Evolutionary conservation across 2,888 invertebrate species (phyloP).

Genomic region (Himalopsyche anomala): DNA sequence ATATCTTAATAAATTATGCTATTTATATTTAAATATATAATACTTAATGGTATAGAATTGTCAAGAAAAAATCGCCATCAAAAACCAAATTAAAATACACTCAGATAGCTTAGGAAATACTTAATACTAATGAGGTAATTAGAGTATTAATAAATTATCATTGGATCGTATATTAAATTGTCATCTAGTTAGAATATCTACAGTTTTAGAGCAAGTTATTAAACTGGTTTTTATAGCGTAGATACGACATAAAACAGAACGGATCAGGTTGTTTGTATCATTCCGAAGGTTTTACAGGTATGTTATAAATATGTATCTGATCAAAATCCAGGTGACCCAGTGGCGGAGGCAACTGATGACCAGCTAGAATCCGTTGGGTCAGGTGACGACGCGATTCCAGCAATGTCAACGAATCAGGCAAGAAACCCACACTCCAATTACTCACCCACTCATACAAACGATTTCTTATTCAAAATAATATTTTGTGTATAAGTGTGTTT

Average conservation of each 20-base stretch:
- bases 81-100: too few relatives aligned
- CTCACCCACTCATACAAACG: neutral
- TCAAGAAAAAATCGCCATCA: too few relatives aligned
- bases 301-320: neutral
- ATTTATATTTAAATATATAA: too few relatives aligned
- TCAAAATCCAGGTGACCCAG: conserved; percentile 48
- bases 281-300: neutral
- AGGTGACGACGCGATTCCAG: conserved; percentile 72
- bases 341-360: conserved; percentile 67
- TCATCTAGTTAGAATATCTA: neutral
- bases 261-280: neutral
- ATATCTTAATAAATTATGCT: too few relatives aligned
- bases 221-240: neutral
- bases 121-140: too few relatives aligned
- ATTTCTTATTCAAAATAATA: neutral
- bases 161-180: neutral
- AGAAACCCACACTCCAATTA: conserved; percentile 41
- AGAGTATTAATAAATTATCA: too few relatives aligned
- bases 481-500: too few relatives aligned
- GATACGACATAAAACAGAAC: neutral
- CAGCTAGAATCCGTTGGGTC: conserved; percentile 73
- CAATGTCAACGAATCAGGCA: conserved; percentile 50
- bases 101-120: too few relatives aligned
- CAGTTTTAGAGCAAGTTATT: neutral
- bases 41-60: too few relatives aligned